Base-by-base conservation (phyloP, 1,140 invertebrate species). In the Drosophila elegans region DNA sequence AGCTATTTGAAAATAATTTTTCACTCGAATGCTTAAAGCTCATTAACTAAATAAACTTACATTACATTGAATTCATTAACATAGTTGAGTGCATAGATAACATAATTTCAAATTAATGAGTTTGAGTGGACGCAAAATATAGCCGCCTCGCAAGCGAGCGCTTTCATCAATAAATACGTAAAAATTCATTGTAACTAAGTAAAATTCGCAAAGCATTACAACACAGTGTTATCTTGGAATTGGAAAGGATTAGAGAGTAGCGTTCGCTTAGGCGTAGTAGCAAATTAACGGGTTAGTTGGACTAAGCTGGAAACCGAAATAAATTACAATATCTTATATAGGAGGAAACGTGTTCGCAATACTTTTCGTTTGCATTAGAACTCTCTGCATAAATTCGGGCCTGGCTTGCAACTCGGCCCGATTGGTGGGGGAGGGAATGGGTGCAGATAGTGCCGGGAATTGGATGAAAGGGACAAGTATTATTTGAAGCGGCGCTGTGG, bases 401-500 rank as follows among this genome's bases (percentile, higher is more conserved):
- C 55, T 56, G 44, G 66, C 52, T 38, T 72, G 56, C 53, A 56
- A 49, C 51, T 62, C 45, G 67, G 57, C 57, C 66, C 27, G 21
- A 39, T 66, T 10, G 54, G 49, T 48, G 16, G 45, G 49, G 44
- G 12, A 38, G 79, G 83, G 83, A 88, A 88, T 88, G 83, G 78
- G 82, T 78, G 55, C 49, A 78, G 74, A 77, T 76, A 60, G 63
- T 61, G 54, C 61, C 66, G 62, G 61, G 60, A 64, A 71, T 71
- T 55, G 51, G 45, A 63, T 29, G 45, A 71, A 45, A 64, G 57
- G 27, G 71, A 34, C 41, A 73, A 54, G 72, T 53, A 62, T 83
- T 91, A 92, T 82, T 92, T 92, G 39, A 92, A 88, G 57, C 88
- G 88, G 9, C 91, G 80, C 44, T 83, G 64, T 3, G 92, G 91